A percentile compares a stretch with the other conserved stretches of the same genome.
phyloP scores from a whole-genome alignment of 2,888 invertebrate species.

The Noctua janthe region DNA sequence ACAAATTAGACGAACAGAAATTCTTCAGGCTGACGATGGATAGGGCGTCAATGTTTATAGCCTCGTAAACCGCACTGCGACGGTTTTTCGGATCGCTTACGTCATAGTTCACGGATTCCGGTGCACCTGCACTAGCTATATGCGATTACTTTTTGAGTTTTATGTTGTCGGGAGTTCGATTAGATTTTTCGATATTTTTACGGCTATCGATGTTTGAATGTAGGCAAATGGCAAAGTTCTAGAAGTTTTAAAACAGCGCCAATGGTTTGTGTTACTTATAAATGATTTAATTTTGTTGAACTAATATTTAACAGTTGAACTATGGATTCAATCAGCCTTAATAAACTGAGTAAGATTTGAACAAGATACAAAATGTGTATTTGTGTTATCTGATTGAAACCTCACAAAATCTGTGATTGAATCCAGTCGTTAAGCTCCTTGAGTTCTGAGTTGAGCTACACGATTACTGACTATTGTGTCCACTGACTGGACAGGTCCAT shows the following conservation, averaged over 20 bases:
- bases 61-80: constrained; percentile 59
- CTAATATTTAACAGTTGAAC: background rate
- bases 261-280: background rate
- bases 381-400: background rate
- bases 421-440: background rate
- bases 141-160: constrained; percentile 19
- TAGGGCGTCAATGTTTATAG: constrained; percentile 46
- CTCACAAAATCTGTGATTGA: background rate
- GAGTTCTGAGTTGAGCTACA: background rate
- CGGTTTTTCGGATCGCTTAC: constrained; percentile 40
- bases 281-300: background rate
- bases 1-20: constrained; percentile 64
- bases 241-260: background rate
- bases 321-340: background rate
- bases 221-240: background rate
- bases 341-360: background rate
- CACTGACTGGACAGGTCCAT: background rate
- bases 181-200: constrained; percentile 10
- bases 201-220: background rate
- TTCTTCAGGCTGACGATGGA: constrained; percentile 41
- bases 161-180: constrained; percentile 8
- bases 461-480: background rate
- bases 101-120: constrained; percentile 33
- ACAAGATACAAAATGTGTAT: background rate
- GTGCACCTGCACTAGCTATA: constrained; percentile 29